Conservation (phyloP, 2,888 invertebrate species). For the Dione juno region DNA sequence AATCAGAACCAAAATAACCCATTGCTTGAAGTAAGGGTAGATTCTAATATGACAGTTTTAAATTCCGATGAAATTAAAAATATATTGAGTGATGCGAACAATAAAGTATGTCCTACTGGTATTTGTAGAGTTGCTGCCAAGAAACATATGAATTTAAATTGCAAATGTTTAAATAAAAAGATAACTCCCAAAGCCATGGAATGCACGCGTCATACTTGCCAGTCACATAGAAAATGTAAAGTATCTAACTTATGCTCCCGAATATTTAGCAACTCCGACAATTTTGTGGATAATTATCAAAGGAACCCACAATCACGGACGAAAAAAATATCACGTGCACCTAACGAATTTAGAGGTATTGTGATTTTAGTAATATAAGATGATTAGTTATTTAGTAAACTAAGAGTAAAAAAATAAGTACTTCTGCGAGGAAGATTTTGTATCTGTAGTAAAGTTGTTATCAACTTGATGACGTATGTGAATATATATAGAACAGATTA, state of each 20-base stretch:
- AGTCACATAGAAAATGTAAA: conserved; percentile 29
- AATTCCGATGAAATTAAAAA: conserved; percentile 55
- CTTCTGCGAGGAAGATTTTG: too few relatives aligned
- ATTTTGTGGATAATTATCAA: conserved; percentile 18
- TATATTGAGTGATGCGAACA: conserved; percentile 41
- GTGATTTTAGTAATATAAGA: not conserved
- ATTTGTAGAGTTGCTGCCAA: conserved; percentile 41
- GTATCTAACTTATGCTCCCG: conserved; percentile 41
- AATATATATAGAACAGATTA: too few relatives aligned
- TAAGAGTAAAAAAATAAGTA: not conserved
- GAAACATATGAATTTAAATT: conserved; percentile 37
- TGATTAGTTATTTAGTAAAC: not conserved
- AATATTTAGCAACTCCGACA: conserved; percentile 43
- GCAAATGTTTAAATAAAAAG: conserved; percentile 47
- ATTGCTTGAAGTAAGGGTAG: conserved; percentile 52
- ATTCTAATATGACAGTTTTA: conserved; percentile 55
- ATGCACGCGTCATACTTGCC: conserved; percentile 43
- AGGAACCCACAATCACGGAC: not conserved
- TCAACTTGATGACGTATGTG: too few relatives aligned
- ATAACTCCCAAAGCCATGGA: conserved; percentile 36
- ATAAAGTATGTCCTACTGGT: conserved; percentile 46
- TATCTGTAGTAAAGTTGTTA: too few relatives aligned
- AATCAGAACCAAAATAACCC: conserved; percentile 39
- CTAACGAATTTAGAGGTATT: not conserved
- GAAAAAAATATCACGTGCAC: not conserved